phyloP scores from a whole-genome alignment of 1,140 invertebrate genomes.

The Branchinecta lindahli region DNA sequence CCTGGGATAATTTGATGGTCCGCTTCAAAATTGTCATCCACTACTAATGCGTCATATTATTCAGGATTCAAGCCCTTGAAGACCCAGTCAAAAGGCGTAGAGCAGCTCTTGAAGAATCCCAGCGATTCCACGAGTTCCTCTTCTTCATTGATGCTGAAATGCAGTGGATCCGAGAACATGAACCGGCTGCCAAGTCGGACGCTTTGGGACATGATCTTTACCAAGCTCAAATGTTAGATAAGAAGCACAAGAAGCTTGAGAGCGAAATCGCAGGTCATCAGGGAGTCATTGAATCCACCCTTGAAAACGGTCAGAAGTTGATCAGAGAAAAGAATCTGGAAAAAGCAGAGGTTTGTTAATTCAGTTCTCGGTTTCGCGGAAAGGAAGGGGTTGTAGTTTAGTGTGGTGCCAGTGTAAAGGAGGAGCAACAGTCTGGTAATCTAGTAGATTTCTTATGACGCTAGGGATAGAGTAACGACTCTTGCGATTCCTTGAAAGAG shows the following conservation, averaged over 20 bases:
- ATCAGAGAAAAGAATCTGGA: conserved; percentile 58
- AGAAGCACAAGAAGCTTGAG: conserved; percentile 83
- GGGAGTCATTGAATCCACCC: conserved; percentile 59
- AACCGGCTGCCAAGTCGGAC: conserved; percentile 58
- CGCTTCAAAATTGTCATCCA: no score
- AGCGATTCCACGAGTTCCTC: conserved; percentile 79
- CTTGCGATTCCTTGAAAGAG: no score
- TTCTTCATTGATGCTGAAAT: conserved; percentile 85
- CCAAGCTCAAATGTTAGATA: conserved; percentile 76
- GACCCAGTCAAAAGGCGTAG: conserved; percentile 41
- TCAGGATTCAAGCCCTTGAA: conserved; percentile 32
- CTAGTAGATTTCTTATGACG: no score
- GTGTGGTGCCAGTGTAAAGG: no score
- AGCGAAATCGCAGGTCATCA: conserved; percentile 67
- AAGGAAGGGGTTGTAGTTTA: no score
- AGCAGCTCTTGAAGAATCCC: conserved; percentile 66
- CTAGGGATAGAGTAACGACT: no score
- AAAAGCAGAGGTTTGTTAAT: conserved; percentile 41
- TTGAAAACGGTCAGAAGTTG: conserved; percentile 52
- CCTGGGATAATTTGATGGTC: no score
- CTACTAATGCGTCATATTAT: background rate
- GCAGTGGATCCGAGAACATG: conserved; percentile 87
- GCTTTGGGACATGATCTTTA: conserved; percentile 63
- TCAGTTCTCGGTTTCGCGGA: background rate
- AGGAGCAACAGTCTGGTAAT: no score